Evolutionary conservation across 2,888 invertebrate genomes (phyloP).

Genomic region (Scaptomyza polygonia): DNA sequence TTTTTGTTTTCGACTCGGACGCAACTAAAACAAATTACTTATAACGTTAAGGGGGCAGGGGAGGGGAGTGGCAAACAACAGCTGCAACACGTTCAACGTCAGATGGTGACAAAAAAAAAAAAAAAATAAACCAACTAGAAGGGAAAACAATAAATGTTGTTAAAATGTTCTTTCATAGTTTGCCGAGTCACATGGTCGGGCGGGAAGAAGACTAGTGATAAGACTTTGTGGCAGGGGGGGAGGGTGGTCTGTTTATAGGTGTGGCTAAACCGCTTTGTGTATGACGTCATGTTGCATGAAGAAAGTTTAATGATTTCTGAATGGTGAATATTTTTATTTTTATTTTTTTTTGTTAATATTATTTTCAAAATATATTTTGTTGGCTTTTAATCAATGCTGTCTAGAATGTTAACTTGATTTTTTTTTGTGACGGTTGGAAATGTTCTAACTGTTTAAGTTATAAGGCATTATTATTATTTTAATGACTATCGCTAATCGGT

Average conservation of each 20-base stretch:
- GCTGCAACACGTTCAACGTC: conserved; percentile 28
- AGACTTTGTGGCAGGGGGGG: too few species aligned
- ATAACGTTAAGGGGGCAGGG: too few species aligned
- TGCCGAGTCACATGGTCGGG: conserved; percentile 14
- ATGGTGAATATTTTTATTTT: background rate
- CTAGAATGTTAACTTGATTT: too few species aligned
- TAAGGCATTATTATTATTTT: background rate
- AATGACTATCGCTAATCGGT: background rate
- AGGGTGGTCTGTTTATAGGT: too few species aligned
- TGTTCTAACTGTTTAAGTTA: too few species aligned
- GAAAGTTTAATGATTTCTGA: conserved; percentile 32
- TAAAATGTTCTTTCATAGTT: conserved; percentile 30
- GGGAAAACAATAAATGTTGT: conserved; percentile 27
- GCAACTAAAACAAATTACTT: conserved; percentile 69
- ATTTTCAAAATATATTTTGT: too few species aligned
- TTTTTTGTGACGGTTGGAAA: too few species aligned
- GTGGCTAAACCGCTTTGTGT: background rate
- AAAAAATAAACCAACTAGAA: background rate
- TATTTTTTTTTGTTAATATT: too few species aligned
- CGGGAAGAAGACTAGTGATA: too few species aligned
- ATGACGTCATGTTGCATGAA: conserved; percentile 25
- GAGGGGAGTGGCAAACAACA: conserved; percentile 5
- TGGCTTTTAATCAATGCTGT: too few species aligned
- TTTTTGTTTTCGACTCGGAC: conserved; percentile 66
- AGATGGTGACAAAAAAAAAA: conserved; percentile 5